A percentile compares a stretch with the other conserved stretches of the same genome.
Evolutionary conservation across 2,113 vertebrate species (phyloP).

Genomic region (Casuarius casuarius): DNA sequence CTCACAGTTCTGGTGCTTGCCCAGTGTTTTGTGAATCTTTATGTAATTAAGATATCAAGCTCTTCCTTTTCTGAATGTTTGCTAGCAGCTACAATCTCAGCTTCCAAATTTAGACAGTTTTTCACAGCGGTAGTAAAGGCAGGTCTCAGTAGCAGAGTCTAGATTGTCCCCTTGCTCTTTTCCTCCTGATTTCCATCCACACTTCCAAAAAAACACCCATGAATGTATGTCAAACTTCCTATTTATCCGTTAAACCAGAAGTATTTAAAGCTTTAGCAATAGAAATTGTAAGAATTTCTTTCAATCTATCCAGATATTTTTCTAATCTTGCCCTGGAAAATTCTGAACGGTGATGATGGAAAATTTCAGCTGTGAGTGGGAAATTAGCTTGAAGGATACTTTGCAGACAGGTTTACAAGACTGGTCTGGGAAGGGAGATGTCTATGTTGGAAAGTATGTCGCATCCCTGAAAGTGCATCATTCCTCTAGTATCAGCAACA

Average conservation of each 20-base stretch:
- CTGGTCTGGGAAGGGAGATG: background rate
- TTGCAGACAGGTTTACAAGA: background rate
- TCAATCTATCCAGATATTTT: background rate
- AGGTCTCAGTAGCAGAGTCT: background rate
- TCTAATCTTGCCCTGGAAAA: background rate
- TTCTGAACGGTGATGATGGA: background rate
- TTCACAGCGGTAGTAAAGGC: background rate
- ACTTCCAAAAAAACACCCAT: fast-evolving
- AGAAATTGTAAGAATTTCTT: background rate
- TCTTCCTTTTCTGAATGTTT: background rate
- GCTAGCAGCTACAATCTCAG: background rate
- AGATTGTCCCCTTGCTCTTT: background rate
- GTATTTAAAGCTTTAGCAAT: background rate
- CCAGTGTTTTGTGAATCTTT: background rate
- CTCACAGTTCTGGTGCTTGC: background rate
- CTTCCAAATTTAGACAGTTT: background rate
- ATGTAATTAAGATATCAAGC: fast-evolving
- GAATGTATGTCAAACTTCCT: background rate
- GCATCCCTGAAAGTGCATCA: background rate
- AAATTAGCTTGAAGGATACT: background rate
- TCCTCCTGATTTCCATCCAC: background rate
- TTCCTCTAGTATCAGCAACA: background rate
- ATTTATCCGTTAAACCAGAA: background rate
- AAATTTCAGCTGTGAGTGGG: background rate
- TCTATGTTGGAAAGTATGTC: background rate